phyloP scores from a whole-genome alignment of 2,797 vertebrate genomes.

The Parauchenoglanis punctatus region DNA sequence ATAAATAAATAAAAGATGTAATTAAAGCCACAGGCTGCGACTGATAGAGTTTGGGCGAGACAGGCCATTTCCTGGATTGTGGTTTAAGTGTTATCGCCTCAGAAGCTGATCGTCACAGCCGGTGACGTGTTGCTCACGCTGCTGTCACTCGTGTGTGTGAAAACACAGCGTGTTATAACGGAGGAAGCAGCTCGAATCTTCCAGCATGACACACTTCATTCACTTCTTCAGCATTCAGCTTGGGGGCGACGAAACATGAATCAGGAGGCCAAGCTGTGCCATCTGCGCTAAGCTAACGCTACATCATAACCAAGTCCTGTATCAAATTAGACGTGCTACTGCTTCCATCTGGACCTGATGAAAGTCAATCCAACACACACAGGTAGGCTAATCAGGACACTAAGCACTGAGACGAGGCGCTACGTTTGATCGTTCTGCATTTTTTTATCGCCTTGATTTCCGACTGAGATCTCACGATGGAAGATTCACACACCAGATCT shows the following conservation, averaged over 20 bases:
- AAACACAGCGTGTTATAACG: constrained; percentile 67
- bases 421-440: not conserved
- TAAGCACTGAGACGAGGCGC: constrained; percentile 24
- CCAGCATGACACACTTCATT: constrained; percentile 61
- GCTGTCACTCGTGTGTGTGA: constrained; percentile 63
- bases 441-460: not conserved
- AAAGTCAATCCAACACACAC: constrained; percentile 72
- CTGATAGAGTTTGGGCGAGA: not conserved
- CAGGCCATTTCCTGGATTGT: not conserved
- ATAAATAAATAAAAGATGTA: not conserved
- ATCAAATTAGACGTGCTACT: constrained; percentile 73
- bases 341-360: constrained; percentile 77
- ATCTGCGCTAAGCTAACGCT: constrained; percentile 78
- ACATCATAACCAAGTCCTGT: constrained; percentile 67
- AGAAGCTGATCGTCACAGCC: constrained; percentile 45
- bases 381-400: constrained; percentile 71
- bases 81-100: constrained; percentile 21
- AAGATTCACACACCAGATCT: constrained; percentile 1
- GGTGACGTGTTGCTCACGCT: constrained; percentile 58
- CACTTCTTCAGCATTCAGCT: constrained; percentile 48
- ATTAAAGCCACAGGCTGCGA: not conserved
- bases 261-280: constrained; percentile 72
- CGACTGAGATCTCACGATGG: not conserved
- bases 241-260: constrained; percentile 73
- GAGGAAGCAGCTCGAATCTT: constrained; percentile 58